Conservation (phyloP, 2,888 invertebrate genomes). For the Apotomis turbidana region DNA sequence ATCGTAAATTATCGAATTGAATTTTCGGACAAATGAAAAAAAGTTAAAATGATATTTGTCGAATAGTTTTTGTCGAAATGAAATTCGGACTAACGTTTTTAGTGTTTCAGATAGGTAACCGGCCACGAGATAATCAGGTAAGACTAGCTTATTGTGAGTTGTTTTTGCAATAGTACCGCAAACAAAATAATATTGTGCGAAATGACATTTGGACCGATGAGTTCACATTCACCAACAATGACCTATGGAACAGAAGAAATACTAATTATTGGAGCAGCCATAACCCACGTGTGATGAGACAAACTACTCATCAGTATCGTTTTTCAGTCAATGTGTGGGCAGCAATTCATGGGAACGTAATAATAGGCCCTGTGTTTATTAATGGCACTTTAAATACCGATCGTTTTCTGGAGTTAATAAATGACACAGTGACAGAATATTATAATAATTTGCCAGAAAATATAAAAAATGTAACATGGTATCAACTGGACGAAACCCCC, state of each 20-base stretch:
- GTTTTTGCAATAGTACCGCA: constrained; percentile 2
- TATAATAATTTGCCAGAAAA: constrained; percentile 1
- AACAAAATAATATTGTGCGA: constrained; percentile 5
- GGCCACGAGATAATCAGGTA: too few species aligned
- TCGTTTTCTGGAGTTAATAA: constrained; percentile 10
- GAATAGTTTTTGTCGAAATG: too few species aligned
- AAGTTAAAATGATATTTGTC: too few species aligned
- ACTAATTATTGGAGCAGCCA: constrained; percentile 13
- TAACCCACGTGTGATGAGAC: constrained; percentile 9
- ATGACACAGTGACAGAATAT: not conserved
- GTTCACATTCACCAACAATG: constrained; percentile 13
- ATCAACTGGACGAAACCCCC: constrained; percentile 15
- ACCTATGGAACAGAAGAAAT: constrained; percentile 12
- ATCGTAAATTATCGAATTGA: too few species aligned
- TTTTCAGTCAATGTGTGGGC: constrained; percentile 18
- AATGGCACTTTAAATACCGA: constrained; percentile 8
- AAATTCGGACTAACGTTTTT: too few species aligned
- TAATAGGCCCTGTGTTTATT: constrained; percentile 16
- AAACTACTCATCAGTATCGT: constrained; percentile 15
- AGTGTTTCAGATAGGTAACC: too few species aligned
- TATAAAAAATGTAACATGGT: not conserved
- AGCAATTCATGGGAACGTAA: constrained; percentile 10
- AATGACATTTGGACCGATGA: constrained; percentile 23
- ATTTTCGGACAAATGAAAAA: too few species aligned
- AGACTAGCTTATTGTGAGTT: constrained; percentile 11